A percentile compares a stretch with the other conserved stretches of the same genome.
These are phyloP conservation scores for Emys orbicularis DNA, from an alignment of 2,797 vertebrate genomes.

Conservation along the genomic window DNA sequence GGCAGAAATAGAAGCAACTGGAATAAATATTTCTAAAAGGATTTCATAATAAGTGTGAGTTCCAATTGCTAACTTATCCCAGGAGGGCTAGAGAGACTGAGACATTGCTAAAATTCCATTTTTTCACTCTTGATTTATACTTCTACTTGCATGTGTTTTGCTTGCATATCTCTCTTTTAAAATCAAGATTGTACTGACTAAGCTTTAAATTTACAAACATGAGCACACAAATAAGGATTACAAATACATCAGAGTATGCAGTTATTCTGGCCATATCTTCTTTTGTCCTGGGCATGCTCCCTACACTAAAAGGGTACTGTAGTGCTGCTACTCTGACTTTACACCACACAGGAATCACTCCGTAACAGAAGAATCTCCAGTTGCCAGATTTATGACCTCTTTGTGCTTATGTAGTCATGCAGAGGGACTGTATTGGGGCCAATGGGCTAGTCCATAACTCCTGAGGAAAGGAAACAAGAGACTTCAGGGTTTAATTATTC, in stretches of 20 bases:
- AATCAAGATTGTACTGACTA: background rate
- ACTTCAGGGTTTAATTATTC: background rate
- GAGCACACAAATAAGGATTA: background rate
- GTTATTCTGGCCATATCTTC: background rate
- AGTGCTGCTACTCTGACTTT: background rate
- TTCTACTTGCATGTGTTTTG: background rate
- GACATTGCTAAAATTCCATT: background rate
- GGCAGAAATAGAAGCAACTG: background rate
- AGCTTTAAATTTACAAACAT: background rate
- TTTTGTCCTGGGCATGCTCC: background rate
- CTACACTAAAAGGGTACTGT: background rate
- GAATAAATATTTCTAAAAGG: background rate
- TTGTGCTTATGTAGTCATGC: background rate
- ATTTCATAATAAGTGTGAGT: background rate
- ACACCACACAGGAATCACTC: background rate
- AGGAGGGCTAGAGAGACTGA: background rate
- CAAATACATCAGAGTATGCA: background rate
- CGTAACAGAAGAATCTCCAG: background rate
- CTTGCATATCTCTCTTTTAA: background rate
- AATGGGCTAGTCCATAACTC: background rate
- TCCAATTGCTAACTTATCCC: background rate
- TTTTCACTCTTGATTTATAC: background rate
- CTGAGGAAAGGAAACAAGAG: background rate
- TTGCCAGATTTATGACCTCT: background rate
- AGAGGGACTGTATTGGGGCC: background rate